Evolutionary conservation across 2,888 invertebrate species (phyloP).

Genomic region (Papilio gigon): DNA sequence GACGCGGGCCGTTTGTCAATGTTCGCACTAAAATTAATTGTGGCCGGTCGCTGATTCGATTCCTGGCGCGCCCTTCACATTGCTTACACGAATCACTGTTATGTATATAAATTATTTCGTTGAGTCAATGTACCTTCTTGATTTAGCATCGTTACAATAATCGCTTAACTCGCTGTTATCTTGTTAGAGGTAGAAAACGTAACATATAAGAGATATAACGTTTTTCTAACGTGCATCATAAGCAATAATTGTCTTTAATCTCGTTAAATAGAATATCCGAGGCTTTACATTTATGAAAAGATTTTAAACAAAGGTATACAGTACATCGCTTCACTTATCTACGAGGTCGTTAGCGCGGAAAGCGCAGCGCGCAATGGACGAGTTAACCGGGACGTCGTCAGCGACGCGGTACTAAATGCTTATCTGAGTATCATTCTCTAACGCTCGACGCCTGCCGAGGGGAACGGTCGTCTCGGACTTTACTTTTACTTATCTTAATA

Average conservation of each 20-base stretch:
- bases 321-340: slow-evolving; percentile 29
- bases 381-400: slow-evolving; percentile 48
- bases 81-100: slow-evolving; percentile 44
- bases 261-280: background rate
- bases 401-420: slow-evolving; percentile 69
- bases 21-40: slow-evolving; percentile 72
- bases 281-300: background rate
- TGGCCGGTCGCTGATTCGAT: slow-evolving; percentile 65
- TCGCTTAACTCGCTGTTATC: no score
- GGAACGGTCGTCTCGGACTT: slow-evolving; percentile 63
- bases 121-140: slow-evolving; percentile 21
- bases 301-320: slow-evolving; percentile 4
- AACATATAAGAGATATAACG: no score
- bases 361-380: slow-evolving; percentile 26
- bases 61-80: slow-evolving; percentile 47
- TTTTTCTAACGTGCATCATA: no score
- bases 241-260: background rate
- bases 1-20: slow-evolving; percentile 69
- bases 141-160: background rate
- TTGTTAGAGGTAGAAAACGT: no score
- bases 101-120: slow-evolving; percentile 61
- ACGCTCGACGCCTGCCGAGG: slow-evolving; percentile 67
- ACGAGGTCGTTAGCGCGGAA: slow-evolving; percentile 3
- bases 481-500: slow-evolving; percentile 43
- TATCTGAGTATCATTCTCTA: slow-evolving; percentile 76